Conservation (phyloP, 53 echinoderm and acorn worm genomes). For the Antedon mediterranea region DNA sequence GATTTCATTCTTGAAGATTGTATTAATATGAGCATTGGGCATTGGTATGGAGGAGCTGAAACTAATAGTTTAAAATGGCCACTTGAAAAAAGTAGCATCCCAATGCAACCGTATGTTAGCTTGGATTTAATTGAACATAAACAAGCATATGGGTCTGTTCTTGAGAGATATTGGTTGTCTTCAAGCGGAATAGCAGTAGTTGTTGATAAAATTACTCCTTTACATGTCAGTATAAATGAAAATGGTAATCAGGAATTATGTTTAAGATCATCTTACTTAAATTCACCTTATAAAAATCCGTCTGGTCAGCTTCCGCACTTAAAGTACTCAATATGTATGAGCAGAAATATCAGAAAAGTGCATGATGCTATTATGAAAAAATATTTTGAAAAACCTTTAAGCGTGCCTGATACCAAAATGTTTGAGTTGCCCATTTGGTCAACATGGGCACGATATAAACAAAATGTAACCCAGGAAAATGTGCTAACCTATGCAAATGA, state of each 20-base stretch:
- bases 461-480: constrained; percentile 27
- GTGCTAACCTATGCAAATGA: constrained; percentile 50
- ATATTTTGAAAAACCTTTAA: constrained; percentile 28
- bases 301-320: constrained; percentile 31
- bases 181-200: constrained; percentile 55
- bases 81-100: constrained; percentile 49
- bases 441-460: constrained; percentile 40
- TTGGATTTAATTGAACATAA: constrained; percentile 21
- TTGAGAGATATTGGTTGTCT: constrained; percentile 85
- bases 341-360: constrained; percentile 31
- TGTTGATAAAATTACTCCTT: constrained; percentile 57
- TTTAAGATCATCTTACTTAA: constrained; percentile 42
- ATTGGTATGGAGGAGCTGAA: constrained; percentile 78
- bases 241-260: constrained; percentile 36
- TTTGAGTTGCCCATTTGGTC: constrained; percentile 74
- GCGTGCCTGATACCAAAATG: constrained; percentile 51
- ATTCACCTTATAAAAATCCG: constrained; percentile 58
- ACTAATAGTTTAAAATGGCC: constrained; percentile 47
- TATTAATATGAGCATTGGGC: constrained; percentile 23
- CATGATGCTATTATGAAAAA: constrained; percentile 36
- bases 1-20: constrained; percentile 56
- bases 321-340: constrained; percentile 55
- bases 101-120: constrained; percentile 75
- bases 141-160: constrained; percentile 42
- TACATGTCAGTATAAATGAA: constrained; percentile 60